Percentiles rank a stretch among this genome's conserved stretches.
phyloP scores from a whole-genome alignment of 1,140 invertebrate genomes.

The Drosophila varians region DNA sequence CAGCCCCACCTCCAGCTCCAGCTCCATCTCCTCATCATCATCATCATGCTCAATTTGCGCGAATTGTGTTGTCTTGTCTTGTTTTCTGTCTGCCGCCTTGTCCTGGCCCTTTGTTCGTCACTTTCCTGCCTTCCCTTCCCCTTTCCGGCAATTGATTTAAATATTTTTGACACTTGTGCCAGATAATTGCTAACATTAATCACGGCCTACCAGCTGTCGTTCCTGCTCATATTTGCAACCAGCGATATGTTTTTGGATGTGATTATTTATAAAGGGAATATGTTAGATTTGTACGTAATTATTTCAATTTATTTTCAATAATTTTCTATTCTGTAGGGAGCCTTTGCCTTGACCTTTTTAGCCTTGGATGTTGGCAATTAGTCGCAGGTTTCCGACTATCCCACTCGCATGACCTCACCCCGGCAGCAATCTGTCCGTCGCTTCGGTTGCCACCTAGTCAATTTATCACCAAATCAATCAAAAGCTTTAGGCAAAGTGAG shows the following conservation, averaged over 20 bases:
- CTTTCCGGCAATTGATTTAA: constrained; percentile 71
- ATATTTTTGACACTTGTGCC: constrained; percentile 78
- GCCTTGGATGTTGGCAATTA: constrained; percentile 54
- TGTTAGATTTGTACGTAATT: not conserved
- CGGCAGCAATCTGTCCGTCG: constrained; percentile 66
- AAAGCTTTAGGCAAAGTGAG: constrained; percentile 61
- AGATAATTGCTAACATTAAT: constrained; percentile 80
- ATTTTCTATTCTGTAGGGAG: constrained; percentile 6
- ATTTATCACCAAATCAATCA: constrained; percentile 82
- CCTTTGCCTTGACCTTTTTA: constrained; percentile 20
- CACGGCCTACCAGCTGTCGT: constrained; percentile 64
- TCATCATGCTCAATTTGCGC: constrained; percentile 81
- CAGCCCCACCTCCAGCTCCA: constrained; percentile 24
- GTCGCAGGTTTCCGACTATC: constrained; percentile 24
- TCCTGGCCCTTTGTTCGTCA: constrained; percentile 37
- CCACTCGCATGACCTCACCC: constrained; percentile 40
- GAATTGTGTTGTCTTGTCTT: constrained; percentile 80
- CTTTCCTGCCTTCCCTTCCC: constrained; percentile 8
- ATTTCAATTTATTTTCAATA: not conserved
- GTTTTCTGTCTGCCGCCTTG: constrained; percentile 59
- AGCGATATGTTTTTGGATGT: not conserved
- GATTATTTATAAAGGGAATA: not conserved
- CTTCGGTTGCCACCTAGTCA: constrained; percentile 71
- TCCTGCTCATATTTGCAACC: constrained; percentile 10
- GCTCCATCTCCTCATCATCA: constrained; percentile 47